Base-by-base conservation (phyloP, 2,888 invertebrate genomes). In the Chrysomela aeneicollis region DNA sequence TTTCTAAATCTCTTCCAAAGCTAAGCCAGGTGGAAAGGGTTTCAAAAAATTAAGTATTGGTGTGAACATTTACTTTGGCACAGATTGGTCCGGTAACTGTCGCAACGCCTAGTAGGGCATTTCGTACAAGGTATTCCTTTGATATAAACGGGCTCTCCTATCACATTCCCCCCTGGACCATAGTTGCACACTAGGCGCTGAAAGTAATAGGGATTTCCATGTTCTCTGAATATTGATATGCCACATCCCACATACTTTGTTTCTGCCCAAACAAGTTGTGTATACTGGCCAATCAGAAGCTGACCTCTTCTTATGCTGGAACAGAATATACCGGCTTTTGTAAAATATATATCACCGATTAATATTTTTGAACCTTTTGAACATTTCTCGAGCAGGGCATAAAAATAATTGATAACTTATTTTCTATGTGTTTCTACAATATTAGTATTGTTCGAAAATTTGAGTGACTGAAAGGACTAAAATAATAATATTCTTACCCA, bases 181-280 rank as follows among this genome's bases (percentile, higher is more conserved):
- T 75, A 75, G 54, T 75, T 74, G 58, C 75, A 75, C 1, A 75
- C 71, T 19, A 75, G 63, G 26, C 71, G 66, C 60, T 74, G 70
- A 21, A 71, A 59, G 54, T 68, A 74, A 30, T 51, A 57, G n/a
- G 32, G n/a, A 19, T 57, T 26, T 19, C n/a, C 35, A 1, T 12
- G 18, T 37, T 71, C 71, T 46, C 59, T 66, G 49, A 71, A 75
- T 17, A 67, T 61, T 6, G 71, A 57, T 42, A 72, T 63, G 12
- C 73, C 75, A 51, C 75, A 75, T n/a, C 75, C 75, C 9, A 75
- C 65, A 54, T 69, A 73, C 61, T 60, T 64, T 0, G 73, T 71
- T 30, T 69, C 68, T 0, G 73, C 71, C 73, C 73, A 75, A 15
- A 75, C 68, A 8, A 75, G 61, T 53, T 75, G 75, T 6, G 71